Base-by-base conservation (phyloP, 2,888 invertebrate genomes). In the Strigamia maritima region DNA sequence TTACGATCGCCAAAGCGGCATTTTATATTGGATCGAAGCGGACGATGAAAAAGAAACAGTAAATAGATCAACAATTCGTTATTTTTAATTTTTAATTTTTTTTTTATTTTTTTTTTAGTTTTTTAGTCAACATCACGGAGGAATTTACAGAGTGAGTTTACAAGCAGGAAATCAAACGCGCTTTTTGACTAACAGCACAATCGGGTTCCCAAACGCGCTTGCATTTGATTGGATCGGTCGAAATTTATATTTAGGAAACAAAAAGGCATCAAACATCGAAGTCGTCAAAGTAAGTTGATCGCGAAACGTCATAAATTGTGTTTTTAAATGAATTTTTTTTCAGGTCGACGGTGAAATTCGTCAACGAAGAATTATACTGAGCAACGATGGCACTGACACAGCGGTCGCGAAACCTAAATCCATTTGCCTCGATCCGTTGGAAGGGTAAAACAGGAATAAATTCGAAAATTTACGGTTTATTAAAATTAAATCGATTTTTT, bases 221-320 rank as follows among this genome's bases (percentile, higher is more conserved):
- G 97, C 98, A 0, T 94, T 97, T 84, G 98, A 99, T 86, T 98
- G 98, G 98, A 89, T 98, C 26, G 97, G 98, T 3, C 89, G 97
- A 79, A 99, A 98, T 87, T 86, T 99, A 44, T 98, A 93, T 85
- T 92, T 98, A 86, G 96, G 95, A 31, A 98, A 97, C 84, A 90
- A 92, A 49, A 89, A 92, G 2, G 94, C 95, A 0, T 94, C 95
- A 79, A 97, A 95, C 82, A 93, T 98, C 81, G 97, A 97, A 87
- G 91, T 95, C 0, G 90, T 97, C 0, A 90, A 93, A 82, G 82
- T 83, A 49, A 82, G 81, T 38, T 16, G 26, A n/a, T 3, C 10
- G 2, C 1, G 10, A 75, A 75, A 12, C 6, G 7, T 14, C 24
- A 22, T 76, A 12, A 12, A 7, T 19, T 16, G n/a, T 44, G 16